Evolutionary conservation across 2,888 invertebrate species (phyloP), one percentile per base, ranked within the genome.

Genomic region (Alviniconcha strummeri): DNA sequence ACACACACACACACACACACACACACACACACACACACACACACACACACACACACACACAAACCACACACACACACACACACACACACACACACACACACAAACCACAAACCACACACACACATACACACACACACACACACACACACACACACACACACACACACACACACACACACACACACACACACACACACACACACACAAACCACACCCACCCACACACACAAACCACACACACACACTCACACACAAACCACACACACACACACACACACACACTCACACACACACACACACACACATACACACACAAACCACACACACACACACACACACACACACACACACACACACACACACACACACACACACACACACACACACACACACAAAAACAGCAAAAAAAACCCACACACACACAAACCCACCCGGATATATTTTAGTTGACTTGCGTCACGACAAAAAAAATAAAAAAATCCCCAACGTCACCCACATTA

Each of bases 211-310:
- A 71, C 19, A 17, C 71, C 13, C 3, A 15, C 71, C 3, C 17
- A 71, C 71, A 71, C 17, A 71, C 71, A 71, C 17, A 71, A 8
- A 71, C 15, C 71, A 71, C 17, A 71, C 71, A 71, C 17, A 71
- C n/a, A 71, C 17, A 71, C 8, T 1, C 8, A 71, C 8, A 71
- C 8, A 71, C n/a, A 71, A 71, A 8, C 3, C 71, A 71, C 17
- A 71, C 71, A 71, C 17, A 71, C 71, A 71, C 17, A 71, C 71
- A 71, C 17, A 71, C 71, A 71, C 17, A 71, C n/a, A 71, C 17
- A 71, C 8, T 1, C 8, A 71, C 8, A 71, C 8, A 71, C n/a
- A 71, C 17, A 71, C 71, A 71, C 17, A 71, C 71, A 36, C 19
- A 71, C 71, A 17, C 71, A 17, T 5, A 71, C 17, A 71, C 71